Evolutionary conservation across 2,797 vertebrate species (phyloP).

Genomic region (Siniperca obscura): DNA sequence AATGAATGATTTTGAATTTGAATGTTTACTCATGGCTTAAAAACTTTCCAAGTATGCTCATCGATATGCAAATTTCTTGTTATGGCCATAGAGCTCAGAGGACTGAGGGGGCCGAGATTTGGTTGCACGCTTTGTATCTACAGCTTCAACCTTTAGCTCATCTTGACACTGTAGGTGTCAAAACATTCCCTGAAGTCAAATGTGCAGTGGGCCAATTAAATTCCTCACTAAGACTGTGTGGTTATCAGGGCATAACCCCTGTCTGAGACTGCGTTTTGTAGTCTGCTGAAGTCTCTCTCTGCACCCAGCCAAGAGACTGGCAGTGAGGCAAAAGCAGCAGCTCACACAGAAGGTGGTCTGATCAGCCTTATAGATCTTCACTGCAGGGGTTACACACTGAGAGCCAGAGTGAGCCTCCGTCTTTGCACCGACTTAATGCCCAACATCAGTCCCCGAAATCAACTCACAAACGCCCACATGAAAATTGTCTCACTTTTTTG

Average conservation of each 20-base stretch:
- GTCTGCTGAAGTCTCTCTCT: constrained; percentile 64
- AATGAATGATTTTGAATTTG: constrained; percentile 16
- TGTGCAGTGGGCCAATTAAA: constrained; percentile 77
- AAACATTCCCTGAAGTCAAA: constrained; percentile 74
- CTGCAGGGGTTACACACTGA: constrained; percentile 61
- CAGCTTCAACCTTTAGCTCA: constrained; percentile 64
- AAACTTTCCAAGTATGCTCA: constrained; percentile 48
- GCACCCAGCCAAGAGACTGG: constrained; percentile 51
- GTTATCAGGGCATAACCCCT: constrained; percentile 75
- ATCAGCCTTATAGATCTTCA: constrained; percentile 75
- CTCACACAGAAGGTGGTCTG: constrained; percentile 73
- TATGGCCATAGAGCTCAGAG: constrained; percentile 57
- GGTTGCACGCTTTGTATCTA: constrained; percentile 44
- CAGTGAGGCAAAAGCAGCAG: constrained; percentile 60
- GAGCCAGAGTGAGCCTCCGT: constrained; percentile 46
- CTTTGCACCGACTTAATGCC: constrained; percentile 54
- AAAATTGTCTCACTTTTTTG: constrained; percentile 31
- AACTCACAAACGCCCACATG: constrained; percentile 51
- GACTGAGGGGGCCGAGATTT: constrained; percentile 56
- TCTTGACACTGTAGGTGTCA: constrained; percentile 68
- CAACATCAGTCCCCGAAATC: constrained; percentile 69
- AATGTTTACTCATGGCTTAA: constrained; percentile 24
- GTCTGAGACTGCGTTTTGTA: constrained; percentile 66
- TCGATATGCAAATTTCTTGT: constrained; percentile 55
- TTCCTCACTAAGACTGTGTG: constrained; percentile 63